phyloP scores from a whole-genome alignment of 2,888 invertebrate genomes.

The Drosophila quinaria region DNA sequence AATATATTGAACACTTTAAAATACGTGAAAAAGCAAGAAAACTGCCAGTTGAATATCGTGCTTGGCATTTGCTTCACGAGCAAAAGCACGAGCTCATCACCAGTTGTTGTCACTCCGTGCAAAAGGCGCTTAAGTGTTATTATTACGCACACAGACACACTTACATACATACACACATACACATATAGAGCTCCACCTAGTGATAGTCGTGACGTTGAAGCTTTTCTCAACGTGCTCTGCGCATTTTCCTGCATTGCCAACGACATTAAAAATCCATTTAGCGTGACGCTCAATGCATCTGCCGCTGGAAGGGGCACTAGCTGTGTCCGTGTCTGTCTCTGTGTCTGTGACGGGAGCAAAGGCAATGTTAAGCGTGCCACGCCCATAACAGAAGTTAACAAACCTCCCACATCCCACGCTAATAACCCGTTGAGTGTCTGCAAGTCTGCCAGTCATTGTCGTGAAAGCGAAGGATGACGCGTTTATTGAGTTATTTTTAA shows the following conservation, averaged over 20 bases:
- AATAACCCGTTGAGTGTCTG: conserved; percentile 77
- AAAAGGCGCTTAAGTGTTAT: conserved; percentile 73
- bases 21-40: not conserved
- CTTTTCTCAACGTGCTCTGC: conserved; percentile 58
- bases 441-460: conserved; percentile 57
- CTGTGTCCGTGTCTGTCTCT: conserved; percentile 27
- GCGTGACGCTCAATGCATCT: conserved; percentile 68
- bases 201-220: conserved; percentile 52
- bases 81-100: conserved; percentile 37
- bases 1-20: not conserved
- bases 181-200: conserved; percentile 31
- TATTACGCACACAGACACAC: conserved; percentile 49
- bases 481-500: conserved; percentile 72
- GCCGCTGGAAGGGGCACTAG: conserved; percentile 25
- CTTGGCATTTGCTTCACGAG: not conserved
- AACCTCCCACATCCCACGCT: conserved; percentile 32
- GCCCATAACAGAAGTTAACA: conserved; percentile 31
- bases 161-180: conserved; percentile 21
- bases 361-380: conserved; percentile 40
- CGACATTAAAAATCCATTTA: conserved; percentile 84
- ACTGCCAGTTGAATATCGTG: not conserved
- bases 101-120: conserved; percentile 23
- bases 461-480: conserved; percentile 19
- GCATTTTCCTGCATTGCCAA: conserved; percentile 72
- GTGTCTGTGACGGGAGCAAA: conserved; percentile 33